A percentile compares a stretch with the other conserved stretches of the same genome.
Conservation (phyloP, 2,113 vertebrate genomes). For the Pseudolaguvia tuberculata region DNA sequence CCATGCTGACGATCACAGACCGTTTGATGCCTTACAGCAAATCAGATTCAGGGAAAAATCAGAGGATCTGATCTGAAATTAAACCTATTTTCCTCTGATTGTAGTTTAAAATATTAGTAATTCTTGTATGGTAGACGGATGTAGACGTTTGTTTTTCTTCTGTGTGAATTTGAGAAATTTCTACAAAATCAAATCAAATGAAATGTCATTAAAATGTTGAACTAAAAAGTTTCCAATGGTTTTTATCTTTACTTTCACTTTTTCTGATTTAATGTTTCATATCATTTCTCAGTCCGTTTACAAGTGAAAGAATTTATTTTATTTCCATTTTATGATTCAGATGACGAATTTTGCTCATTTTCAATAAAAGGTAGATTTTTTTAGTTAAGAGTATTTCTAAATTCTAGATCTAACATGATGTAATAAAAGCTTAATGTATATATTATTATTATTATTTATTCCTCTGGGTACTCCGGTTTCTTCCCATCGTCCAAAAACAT, state of each 20-base stretch:
- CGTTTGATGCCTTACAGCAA: neutral
- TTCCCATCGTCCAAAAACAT: too few species aligned
- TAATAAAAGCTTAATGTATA: neutral
- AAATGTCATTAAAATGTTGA: neutral
- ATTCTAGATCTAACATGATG: neutral
- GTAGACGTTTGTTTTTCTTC: neutral
- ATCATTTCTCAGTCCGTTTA: neutral
- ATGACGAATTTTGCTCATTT: too few species aligned
- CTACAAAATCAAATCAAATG: neutral
- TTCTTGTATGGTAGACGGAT: slow-evolving; percentile 3
- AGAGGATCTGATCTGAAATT: too few species aligned
- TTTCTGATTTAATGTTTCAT: too few species aligned
- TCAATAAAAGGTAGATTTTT: neutral
- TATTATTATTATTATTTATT: neutral
- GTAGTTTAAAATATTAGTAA: neutral
- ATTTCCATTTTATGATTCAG: neutral
- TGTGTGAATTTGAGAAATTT: slow-evolving; percentile 15
- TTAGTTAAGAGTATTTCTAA: neutral
- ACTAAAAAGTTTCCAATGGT: too few species aligned
- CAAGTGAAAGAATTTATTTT: neutral
- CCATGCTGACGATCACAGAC: neutral
- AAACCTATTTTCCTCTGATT: neutral
- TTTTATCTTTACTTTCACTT: too few species aligned
- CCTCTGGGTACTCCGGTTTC: too few species aligned
- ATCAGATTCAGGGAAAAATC: neutral